phyloP scores from a whole-genome alignment of 2,888 invertebrate genomes.

The Malacosoma neustria region DNA sequence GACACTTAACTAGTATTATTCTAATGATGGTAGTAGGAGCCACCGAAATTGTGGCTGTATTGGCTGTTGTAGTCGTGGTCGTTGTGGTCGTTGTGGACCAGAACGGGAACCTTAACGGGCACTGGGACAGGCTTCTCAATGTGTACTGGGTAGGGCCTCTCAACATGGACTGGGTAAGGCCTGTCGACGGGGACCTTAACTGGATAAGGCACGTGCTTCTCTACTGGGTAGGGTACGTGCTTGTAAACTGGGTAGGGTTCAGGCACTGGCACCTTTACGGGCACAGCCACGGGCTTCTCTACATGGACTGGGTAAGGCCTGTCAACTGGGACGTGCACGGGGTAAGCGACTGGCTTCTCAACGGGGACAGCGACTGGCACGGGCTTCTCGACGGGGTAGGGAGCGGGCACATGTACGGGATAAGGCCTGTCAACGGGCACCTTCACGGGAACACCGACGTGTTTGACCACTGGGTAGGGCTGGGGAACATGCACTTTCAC shows the following conservation, averaged over 20 bases:
- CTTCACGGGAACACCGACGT: slow-evolving; percentile 79
- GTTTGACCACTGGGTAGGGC: slow-evolving; percentile 81
- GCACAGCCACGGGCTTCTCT: slow-evolving; percentile 66
- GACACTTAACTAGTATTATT: slow-evolving; percentile 34
- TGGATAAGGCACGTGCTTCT: slow-evolving; percentile 76
- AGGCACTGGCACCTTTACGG: slow-evolving; percentile 74
- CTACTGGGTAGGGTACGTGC: slow-evolving; percentile 77
- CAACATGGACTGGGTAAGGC: slow-evolving; percentile 76
- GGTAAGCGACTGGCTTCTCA: slow-evolving; percentile 77
- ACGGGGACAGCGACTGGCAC: slow-evolving; percentile 77
- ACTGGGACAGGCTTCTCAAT: slow-evolving; percentile 75
- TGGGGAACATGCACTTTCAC: slow-evolving; percentile 84
- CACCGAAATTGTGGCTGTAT: slow-evolving; percentile 29
- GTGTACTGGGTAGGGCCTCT: slow-evolving; percentile 56
- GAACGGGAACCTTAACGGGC: slow-evolving; percentile 69
- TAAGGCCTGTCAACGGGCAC: slow-evolving; percentile 81
- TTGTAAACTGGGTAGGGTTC: slow-evolving; percentile 79
- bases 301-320: slow-evolving; percentile 75
- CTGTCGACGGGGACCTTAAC: slow-evolving; percentile 80
- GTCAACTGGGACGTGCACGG: slow-evolving; percentile 78
- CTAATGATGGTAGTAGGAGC: slow-evolving; percentile 56
- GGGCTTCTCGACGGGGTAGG: slow-evolving; percentile 76
- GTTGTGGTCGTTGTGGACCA: slow-evolving; percentile 37
- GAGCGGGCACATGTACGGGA: slow-evolving; percentile 79
- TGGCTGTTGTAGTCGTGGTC: slow-evolving; percentile 29